Conservation (phyloP, 37 sponge, comb jelly and placozoan species). For the Hexactinellida sp. region DNA sequence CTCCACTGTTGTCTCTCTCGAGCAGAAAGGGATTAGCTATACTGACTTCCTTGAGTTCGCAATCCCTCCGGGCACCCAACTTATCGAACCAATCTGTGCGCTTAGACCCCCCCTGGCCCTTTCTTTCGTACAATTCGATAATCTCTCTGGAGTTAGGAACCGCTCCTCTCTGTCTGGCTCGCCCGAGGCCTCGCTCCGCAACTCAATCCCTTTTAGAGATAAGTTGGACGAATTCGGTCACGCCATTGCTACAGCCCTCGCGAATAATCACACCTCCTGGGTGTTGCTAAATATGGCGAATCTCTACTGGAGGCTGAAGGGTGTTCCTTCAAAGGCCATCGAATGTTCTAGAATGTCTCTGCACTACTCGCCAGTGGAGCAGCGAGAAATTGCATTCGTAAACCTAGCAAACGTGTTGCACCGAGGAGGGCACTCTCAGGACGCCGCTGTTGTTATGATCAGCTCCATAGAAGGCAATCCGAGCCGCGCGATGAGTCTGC, state of each 20-base stretch:
- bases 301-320: slow-evolving; percentile 74
- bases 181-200: background rate
- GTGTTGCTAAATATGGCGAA: slow-evolving; percentile 55
- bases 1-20: background rate
- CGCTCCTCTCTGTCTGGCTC: background rate
- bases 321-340: slow-evolving; percentile 40
- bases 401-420: slow-evolving; percentile 61
- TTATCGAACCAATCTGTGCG: background rate
- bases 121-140: background rate
- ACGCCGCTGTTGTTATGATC: slow-evolving; percentile 33
- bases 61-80: background rate
- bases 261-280: slow-evolving; percentile 63
- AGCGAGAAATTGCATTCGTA: slow-evolving; percentile 49
- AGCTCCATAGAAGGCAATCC: slow-evolving; percentile 34
- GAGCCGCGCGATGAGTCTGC: slow-evolving; percentile 28
- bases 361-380: slow-evolving; percentile 43
- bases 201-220: background rate
- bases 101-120: background rate
- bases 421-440: slow-evolving; percentile 27
- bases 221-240: background rate
- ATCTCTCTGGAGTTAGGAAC: background rate
- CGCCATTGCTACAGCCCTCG: background rate
- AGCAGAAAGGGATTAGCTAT: background rate
- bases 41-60: background rate
- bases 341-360: slow-evolving; percentile 61